Evolutionary conservation across 2,113 vertebrate species (phyloP).

Genomic region (Neodon shergylaensis): DNA sequence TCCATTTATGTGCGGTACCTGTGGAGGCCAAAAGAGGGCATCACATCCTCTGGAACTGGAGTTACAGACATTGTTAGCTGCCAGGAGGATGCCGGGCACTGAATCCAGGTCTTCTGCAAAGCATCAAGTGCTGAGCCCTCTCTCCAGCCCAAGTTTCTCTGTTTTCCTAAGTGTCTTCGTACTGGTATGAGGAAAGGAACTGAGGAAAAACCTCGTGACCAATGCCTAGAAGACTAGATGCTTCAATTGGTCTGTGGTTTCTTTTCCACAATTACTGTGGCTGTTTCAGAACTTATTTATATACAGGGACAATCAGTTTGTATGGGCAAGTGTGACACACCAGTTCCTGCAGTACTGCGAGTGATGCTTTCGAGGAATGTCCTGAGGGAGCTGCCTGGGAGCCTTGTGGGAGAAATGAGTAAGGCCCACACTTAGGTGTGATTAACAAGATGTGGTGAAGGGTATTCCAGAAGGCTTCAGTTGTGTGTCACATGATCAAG

Average conservation of each 20-base stretch:
- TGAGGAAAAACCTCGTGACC: not conserved
- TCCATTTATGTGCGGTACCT: not conserved
- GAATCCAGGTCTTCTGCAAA: not conserved
- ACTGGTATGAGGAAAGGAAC: not conserved
- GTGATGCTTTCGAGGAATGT: not conserved
- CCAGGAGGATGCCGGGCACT: too few relatives aligned
- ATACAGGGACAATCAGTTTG: slow-evolving; percentile 4
- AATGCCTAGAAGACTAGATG: not conserved
- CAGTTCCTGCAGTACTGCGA: not conserved
- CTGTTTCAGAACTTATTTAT: not conserved
- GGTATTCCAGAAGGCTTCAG: not conserved
- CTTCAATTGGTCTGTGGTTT: not conserved
- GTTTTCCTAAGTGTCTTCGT: not conserved
- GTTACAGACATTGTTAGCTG: not conserved
- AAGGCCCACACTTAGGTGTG: not conserved
- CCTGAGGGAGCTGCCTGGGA: not conserved
- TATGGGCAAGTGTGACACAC: not conserved
- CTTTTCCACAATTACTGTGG: not conserved
- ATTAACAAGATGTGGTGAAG: not conserved
- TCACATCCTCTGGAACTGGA: not conserved
- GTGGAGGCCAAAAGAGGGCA: not conserved
- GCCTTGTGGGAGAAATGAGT: slow-evolving; percentile 29
- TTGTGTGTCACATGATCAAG: not conserved
- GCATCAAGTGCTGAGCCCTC: not conserved
- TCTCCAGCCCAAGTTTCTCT: not conserved